Percentiles rank a stretch among this genome's conserved stretches.
phyloP scores from a whole-genome alignment of 1,140 invertebrate species.

The Philotrypesis tridentata region DNA sequence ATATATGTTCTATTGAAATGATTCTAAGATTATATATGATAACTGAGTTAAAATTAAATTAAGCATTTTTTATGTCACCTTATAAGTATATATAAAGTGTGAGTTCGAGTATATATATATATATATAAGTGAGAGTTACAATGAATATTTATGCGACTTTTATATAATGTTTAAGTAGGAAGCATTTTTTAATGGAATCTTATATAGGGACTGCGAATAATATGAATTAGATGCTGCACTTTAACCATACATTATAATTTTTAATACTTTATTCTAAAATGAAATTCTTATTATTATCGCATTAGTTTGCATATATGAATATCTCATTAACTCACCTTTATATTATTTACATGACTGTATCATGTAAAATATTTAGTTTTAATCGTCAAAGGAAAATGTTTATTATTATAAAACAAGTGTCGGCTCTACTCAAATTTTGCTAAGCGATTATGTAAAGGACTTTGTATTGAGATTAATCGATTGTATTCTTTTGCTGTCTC shows the following conservation, averaged over 20 bases:
- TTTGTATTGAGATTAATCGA: background rate
- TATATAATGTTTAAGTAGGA: background rate
- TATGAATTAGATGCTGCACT: background rate
- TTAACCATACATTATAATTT: background rate
- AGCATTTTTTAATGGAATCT: background rate
- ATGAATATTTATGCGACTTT: background rate
- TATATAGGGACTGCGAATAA: background rate
- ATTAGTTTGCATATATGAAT: background rate
- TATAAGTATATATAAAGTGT: background rate
- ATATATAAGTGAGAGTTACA: background rate
- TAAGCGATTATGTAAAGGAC: background rate
- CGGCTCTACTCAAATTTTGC: slow-evolving; percentile 3
- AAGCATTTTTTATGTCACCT: background rate
- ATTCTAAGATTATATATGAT: background rate
- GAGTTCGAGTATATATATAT: background rate
- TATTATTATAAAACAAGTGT: background rate
- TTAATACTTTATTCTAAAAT: background rate
- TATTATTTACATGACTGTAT: background rate
- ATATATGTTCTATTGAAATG: slow-evolving; percentile 5
- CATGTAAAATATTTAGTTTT: slow-evolving; percentile 12
- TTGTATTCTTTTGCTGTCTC: background rate
- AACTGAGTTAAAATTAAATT: background rate
- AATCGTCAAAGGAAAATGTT: background rate
- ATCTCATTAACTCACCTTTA: background rate
- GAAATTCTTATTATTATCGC: background rate